phyloP scores from a whole-genome alignment of 2,113 vertebrate species.

The Chloebia gouldiae region DNA sequence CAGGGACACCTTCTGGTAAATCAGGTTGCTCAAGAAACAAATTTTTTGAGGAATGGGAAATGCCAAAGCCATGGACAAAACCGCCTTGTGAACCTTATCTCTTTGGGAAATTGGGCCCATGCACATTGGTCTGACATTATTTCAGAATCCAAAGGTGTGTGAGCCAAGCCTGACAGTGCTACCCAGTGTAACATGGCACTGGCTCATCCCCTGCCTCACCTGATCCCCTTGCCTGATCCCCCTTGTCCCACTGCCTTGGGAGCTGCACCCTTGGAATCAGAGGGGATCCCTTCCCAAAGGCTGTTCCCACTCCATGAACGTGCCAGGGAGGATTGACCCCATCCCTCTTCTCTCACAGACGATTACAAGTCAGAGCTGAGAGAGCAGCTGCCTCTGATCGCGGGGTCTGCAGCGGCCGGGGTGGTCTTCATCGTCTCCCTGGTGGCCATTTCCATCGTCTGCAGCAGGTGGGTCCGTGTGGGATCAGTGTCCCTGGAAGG shows the following conservation, averaged over 20 bases:
- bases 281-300: background rate
- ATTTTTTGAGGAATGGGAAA: background rate
- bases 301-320: rapidly evolving
- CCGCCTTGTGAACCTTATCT: background rate
- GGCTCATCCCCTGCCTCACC: background rate
- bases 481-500: background rate
- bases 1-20: background rate
- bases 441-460: constrained; percentile 96
- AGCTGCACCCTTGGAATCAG: background rate
- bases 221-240: rapidly evolving
- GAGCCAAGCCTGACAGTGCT: background rate
- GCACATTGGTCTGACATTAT: background rate
- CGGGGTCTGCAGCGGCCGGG: constrained; percentile 91
- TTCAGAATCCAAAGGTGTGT: background rate
- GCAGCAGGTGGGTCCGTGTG: constrained; percentile 85
- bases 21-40: background rate
- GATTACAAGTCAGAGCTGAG: constrained; percentile 98
- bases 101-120: background rate
- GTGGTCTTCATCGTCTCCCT: constrained; percentile 97
- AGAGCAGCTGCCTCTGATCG: constrained; percentile 95
- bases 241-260: background rate
- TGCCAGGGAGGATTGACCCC: background rate
- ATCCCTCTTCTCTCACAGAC: constrained; percentile 71
- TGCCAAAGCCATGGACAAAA: background rate
- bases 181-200: rapidly evolving